phyloP scores from a whole-genome alignment of 1,140 invertebrate species.

The Megalonaias nervosa region DNA sequence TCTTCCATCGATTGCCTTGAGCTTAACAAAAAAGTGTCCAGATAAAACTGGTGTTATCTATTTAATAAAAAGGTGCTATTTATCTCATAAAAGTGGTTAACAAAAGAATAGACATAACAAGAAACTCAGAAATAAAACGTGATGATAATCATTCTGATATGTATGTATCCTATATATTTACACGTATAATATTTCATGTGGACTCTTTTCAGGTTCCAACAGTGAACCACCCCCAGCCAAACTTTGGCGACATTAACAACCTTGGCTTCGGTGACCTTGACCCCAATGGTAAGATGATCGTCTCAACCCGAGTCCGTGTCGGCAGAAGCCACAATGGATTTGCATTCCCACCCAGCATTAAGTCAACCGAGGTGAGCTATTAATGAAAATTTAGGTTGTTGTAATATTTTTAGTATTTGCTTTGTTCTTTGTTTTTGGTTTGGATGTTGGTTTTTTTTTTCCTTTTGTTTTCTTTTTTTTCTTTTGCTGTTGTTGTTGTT shows the following conservation, averaged over 20 bases:
- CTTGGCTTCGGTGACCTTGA: constrained; percentile 62
- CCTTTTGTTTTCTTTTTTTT: neutral
- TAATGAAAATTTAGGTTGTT: neutral
- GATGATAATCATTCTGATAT: neutral
- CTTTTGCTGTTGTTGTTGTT: neutral
- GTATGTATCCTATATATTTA: too few species aligned
- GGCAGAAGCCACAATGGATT: constrained; percentile 58
- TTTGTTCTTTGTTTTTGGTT: neutral
- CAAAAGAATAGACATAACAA: neutral
- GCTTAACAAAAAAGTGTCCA: neutral
- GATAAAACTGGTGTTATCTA: neutral
- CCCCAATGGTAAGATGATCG: constrained; percentile 76
- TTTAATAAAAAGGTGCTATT: neutral
- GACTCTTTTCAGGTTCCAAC: neutral
- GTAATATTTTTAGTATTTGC: neutral
- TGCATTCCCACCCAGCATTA: constrained; percentile 76
- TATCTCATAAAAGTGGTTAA: neutral
- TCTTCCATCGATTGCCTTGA: too few species aligned
- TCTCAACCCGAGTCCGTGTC: constrained; percentile 62
- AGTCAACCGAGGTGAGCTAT: constrained; percentile 77
- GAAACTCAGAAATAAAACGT: neutral
- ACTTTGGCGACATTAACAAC: constrained; percentile 74
- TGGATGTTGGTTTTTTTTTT: neutral
- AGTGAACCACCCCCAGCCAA: constrained; percentile 80
- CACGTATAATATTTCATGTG: neutral